A percentile compares a stretch with the other conserved stretches of the same genome.
phyloP scores from a whole-genome alignment of 2,888 invertebrate species.

The Scrobipalpa costella region DNA sequence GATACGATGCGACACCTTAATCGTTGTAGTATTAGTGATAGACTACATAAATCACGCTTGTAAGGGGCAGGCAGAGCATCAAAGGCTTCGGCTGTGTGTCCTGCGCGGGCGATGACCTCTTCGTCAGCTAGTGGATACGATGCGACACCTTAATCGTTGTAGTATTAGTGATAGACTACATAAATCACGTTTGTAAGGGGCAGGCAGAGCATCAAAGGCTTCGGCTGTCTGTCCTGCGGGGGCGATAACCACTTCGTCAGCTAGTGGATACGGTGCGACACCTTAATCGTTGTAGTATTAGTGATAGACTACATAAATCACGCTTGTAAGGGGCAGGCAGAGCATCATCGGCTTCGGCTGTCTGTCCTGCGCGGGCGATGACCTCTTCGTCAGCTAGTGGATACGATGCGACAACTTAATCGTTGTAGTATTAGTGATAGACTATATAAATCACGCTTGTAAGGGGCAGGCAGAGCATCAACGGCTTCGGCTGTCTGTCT shows the following conservation, averaged over 20 bases:
- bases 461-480: no score
- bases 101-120: conserved; percentile 23
- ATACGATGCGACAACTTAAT: conserved; percentile 20
- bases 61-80: no score
- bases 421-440: neutral
- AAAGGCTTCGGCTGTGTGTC: conserved; percentile 15
- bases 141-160: conserved; percentile 17
- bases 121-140: conserved; percentile 23
- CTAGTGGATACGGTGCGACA: conserved; percentile 20
- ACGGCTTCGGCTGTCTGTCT: conserved; percentile 17
- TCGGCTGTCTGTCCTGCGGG: conserved; percentile 18
- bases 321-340: no score
- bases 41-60: neutral
- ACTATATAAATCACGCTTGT: no score
- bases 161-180: neutral
- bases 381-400: conserved; percentile 24
- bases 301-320: neutral
- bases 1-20: conserved; percentile 20
- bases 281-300: conserved; percentile 5
- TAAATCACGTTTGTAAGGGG: no score
- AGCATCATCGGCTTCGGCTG: neutral
- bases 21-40: neutral
- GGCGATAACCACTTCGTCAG: conserved; percentile 23
- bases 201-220: neutral
- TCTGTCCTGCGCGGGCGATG: conserved; percentile 20